Conservation (phyloP, 1,140 invertebrate genomes). For the Psix sp. region DNA sequence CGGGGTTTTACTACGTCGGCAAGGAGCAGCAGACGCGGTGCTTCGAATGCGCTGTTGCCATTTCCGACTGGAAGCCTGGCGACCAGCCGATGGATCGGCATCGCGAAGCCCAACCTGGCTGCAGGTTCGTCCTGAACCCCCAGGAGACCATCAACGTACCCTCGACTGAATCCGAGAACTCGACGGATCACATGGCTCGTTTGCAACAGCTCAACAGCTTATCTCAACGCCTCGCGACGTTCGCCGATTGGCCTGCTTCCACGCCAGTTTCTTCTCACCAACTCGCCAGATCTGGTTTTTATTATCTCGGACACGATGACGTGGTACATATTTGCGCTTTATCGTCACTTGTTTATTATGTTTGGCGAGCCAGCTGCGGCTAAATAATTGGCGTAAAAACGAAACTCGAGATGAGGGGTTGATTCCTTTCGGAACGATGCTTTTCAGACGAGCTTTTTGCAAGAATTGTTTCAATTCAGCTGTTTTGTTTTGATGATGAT, state of each 20-base stretch:
- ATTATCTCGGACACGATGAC: conserved; percentile 81
- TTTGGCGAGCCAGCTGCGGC: too few species aligned
- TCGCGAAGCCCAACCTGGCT: conserved; percentile 80
- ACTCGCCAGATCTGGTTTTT: conserved; percentile 90
- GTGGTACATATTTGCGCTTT: too few species aligned
- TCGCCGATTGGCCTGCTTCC: conserved; percentile 80
- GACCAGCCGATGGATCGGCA: conserved; percentile 84
- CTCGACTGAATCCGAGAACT: too few species aligned
- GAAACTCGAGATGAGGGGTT: too few species aligned
- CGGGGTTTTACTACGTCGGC: conserved; percentile 89
- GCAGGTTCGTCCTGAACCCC: conserved; percentile 87
- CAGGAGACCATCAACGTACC: too few species aligned
- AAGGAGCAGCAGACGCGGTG: conserved; percentile 84
- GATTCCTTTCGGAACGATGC: too few species aligned
- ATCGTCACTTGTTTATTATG: too few species aligned
- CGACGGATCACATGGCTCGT: not conserved
- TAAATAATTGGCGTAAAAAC: too few species aligned
- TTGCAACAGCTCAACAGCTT: not conserved
- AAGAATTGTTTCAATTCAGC: too few species aligned
- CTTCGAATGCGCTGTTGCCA: conserved; percentile 84
- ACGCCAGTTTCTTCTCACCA: conserved; percentile 81
- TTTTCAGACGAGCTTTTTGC: too few species aligned
- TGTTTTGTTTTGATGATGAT: too few species aligned
- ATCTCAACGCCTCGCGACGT: conserved; percentile 71
- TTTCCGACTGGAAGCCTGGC: conserved; percentile 86